A percentile compares a stretch with the other conserved stretches of the same genome.
Evolutionary conservation across 2,797 vertebrate genomes (phyloP).

Genomic region (Melanotaenia nigrans): DNA sequence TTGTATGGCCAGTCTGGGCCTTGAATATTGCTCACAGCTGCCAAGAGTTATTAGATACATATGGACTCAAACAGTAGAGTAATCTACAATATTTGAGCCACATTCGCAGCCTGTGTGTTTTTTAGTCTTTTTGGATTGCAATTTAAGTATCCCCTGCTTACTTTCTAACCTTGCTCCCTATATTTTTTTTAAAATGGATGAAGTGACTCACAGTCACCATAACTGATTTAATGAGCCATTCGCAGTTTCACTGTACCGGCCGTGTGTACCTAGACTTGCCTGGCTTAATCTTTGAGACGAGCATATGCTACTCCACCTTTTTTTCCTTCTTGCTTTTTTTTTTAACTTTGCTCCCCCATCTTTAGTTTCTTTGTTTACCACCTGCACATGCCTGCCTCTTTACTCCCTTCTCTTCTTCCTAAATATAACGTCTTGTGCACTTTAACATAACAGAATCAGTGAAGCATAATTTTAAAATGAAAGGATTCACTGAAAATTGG

Average conservation of each 20-base stretch:
- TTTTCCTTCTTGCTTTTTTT: neutral
- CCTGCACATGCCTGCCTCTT: neutral
- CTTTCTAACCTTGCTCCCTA: neutral
- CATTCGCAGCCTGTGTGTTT: neutral
- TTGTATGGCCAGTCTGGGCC: constrained; percentile 38
- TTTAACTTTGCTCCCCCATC: neutral
- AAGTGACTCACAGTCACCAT: neutral
- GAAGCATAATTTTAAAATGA: constrained; percentile 15
- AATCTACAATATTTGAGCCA: constrained; percentile 11
- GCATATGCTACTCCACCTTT: neutral
- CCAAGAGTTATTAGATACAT: constrained; percentile 45
- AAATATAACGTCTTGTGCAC: neutral
- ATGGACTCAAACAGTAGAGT: constrained; percentile 26
- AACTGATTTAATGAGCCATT: too few species aligned
- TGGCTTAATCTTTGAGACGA: too few species aligned
- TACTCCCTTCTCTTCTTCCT: neutral
- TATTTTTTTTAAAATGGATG: neutral
- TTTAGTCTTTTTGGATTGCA: neutral
- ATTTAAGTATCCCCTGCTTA: neutral
- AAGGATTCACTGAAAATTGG: neutral
- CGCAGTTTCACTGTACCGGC: too few species aligned
- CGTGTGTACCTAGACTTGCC: too few species aligned
- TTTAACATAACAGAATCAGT: constrained; percentile 8
- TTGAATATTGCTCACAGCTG: constrained; percentile 49
- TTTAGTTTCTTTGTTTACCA: neutral